Conservation (phyloP, 2,113 vertebrate species). For the Amphiprion ocellaris region DNA sequence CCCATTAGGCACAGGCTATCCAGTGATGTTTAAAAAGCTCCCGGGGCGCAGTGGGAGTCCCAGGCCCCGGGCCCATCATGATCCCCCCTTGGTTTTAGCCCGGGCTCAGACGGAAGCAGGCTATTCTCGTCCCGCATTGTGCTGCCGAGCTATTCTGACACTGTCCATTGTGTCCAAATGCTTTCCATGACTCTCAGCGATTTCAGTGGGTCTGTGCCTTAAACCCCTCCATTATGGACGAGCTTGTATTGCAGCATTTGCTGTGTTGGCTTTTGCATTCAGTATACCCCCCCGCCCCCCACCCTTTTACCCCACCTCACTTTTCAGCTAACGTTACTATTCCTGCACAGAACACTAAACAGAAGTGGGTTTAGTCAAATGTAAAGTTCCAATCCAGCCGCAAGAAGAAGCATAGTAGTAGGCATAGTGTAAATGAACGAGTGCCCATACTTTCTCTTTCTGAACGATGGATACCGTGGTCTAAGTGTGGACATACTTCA, state of each 20-base stretch:
- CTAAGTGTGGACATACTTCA: no score
- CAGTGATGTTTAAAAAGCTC: slow-evolving; percentile 71
- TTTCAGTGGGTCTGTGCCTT: slow-evolving; percentile 67
- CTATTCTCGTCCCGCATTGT: slow-evolving; percentile 73
- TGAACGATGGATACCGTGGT: no score
- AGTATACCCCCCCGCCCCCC: slow-evolving; percentile 7
- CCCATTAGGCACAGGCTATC: slow-evolving; percentile 64
- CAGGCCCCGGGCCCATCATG: slow-evolving; percentile 57
- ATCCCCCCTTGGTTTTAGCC: slow-evolving; percentile 54
- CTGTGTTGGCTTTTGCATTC: slow-evolving; percentile 84
- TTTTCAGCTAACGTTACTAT: slow-evolving; percentile 8
- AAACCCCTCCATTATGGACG: slow-evolving; percentile 80
- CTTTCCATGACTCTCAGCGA: slow-evolving; percentile 81
- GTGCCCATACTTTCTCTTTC: no score
- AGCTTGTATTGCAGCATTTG: slow-evolving; percentile 61
- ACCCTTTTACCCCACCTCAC: not conserved
- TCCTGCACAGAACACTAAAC: not conserved
- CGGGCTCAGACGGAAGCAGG: slow-evolving; percentile 59
- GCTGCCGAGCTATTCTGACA: slow-evolving; percentile 56
- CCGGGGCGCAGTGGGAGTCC: slow-evolving; percentile 58
- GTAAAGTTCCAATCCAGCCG: not conserved
- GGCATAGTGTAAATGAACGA: no score
- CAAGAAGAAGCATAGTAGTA: no score
- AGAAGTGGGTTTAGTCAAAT: not conserved
- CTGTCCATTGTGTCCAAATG: slow-evolving; percentile 59